These are phyloP conservation scores for Phymatocera aterrima DNA, from an alignment of 2,888 invertebrate genomes.

Conservation along the genomic window DNA sequence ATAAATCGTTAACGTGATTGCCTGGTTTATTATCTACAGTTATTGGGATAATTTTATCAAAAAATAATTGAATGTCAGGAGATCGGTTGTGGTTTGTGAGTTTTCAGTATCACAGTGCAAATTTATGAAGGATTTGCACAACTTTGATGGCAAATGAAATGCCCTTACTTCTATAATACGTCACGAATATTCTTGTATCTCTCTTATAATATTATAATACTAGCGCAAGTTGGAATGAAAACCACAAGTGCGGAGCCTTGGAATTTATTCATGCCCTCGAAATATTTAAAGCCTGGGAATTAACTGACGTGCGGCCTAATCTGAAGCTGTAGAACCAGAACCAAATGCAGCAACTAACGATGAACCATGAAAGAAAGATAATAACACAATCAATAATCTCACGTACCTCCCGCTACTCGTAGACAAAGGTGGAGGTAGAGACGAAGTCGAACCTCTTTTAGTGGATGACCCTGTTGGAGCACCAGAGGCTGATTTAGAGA, in stretches of 20 bases:
- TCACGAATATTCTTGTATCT: background rate
- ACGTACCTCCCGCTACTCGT: constrained; percentile 70
- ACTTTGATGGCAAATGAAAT: background rate
- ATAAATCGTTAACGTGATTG: background rate
- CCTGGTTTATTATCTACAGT: constrained; percentile 9
- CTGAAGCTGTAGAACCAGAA: constrained; percentile 44
- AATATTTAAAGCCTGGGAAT: constrained; percentile 40
- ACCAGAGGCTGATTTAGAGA: constrained; percentile 70
- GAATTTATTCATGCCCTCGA: constrained; percentile 35
- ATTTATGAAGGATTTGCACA: constrained; percentile 3
- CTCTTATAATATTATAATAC: background rate
- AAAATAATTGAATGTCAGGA: background rate
- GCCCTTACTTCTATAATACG: background rate
- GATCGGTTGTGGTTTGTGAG: background rate
- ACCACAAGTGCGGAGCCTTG: constrained; percentile 38
- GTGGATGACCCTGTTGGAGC: constrained; percentile 63
- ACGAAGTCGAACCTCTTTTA: constrained; percentile 70
- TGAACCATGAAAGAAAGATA: constrained; percentile 44
- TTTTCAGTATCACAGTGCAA: background rate
- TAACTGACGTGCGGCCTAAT: constrained; percentile 42
- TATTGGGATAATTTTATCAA: background rate
- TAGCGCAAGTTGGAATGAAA: background rate
- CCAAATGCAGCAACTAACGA: constrained; percentile 41
- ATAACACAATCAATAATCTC: constrained; percentile 47
- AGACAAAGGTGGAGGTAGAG: constrained; percentile 66